phyloP scores from a whole-genome alignment of 2,797 vertebrate genomes.

The Pseudochaenichthys georgianus region DNA sequence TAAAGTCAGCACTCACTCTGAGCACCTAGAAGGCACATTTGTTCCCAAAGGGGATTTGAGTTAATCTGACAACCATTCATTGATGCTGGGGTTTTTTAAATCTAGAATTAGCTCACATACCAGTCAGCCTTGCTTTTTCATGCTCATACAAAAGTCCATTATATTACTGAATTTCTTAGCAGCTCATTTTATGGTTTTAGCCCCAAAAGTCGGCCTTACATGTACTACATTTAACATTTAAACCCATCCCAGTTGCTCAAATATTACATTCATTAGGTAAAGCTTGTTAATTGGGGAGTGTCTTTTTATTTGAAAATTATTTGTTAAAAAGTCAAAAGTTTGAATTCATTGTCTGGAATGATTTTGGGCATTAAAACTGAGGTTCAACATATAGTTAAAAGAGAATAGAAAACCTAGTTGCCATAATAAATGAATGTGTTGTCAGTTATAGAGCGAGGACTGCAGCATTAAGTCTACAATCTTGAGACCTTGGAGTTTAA shows the following conservation, averaged over 20 bases:
- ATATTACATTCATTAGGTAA: not conserved
- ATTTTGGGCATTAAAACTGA: not conserved
- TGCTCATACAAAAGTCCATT: not conserved
- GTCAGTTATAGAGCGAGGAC: not conserved
- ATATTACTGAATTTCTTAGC: not conserved
- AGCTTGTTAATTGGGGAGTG: slow-evolving; percentile 4
- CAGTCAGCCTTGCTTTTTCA: slow-evolving; percentile 4
- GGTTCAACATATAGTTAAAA: not conserved
- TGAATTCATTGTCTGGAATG: not conserved
- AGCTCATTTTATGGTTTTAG: not conserved
- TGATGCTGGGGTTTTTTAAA: slow-evolving; percentile 15
- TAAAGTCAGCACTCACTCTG: slow-evolving; percentile 50
- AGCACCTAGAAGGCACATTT: slow-evolving; percentile 25
- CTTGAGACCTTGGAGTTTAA: not conserved
- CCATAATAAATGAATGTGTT: not conserved
- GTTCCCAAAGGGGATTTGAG: slow-evolving; percentile 22
- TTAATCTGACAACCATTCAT: slow-evolving; percentile 30
- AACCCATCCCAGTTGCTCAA: too few relatives aligned
- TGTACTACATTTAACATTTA: not conserved
- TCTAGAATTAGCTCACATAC: slow-evolving; percentile 5
- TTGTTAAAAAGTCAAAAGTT: not conserved
- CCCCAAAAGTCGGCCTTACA: not conserved
- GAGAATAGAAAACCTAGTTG: not conserved
- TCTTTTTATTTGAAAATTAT: not conserved
- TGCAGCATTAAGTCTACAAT: not conserved